These are phyloP conservation scores for Drosophila grimshawi DNA, from an alignment of 1,140 invertebrate species.

Conservation along the genomic window DNA sequence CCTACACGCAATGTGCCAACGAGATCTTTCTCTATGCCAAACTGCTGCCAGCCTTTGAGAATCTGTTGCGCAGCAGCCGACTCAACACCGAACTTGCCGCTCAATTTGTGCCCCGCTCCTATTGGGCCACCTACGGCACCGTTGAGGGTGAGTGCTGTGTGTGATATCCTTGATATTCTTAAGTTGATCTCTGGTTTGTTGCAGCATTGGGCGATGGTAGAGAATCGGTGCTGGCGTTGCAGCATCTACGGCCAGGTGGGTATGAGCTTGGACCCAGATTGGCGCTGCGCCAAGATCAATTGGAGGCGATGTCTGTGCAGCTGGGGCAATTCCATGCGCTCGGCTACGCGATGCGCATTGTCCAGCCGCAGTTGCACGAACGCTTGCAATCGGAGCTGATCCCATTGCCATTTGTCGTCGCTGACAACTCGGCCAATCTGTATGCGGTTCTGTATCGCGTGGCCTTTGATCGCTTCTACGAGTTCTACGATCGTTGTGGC, in stretches of 20 bases:
- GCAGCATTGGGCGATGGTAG: conserved; percentile 43
- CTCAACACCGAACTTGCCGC: conserved; percentile 46
- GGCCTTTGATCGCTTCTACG: conserved; percentile 73
- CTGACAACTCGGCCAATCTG: conserved; percentile 13
- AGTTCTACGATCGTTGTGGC: conserved; percentile 58
- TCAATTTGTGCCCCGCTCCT: conserved; percentile 62
- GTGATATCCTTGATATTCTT: background rate
- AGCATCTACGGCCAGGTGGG: conserved; percentile 67
- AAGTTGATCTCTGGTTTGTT: background rate
- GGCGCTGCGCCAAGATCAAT: conserved; percentile 61
- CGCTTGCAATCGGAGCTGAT: conserved; percentile 50
- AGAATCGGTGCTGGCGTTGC: conserved; percentile 73
- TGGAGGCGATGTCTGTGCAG: conserved; percentile 61
- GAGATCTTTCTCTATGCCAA: conserved; percentile 71
- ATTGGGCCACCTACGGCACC: conserved; percentile 60
- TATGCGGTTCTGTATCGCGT: conserved; percentile 62
- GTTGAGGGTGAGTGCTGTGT: conserved; percentile 51
- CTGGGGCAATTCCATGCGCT: conserved; percentile 73
- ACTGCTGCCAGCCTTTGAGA: conserved; percentile 69
- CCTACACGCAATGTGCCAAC: conserved; percentile 77
- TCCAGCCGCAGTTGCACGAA: conserved; percentile 56
- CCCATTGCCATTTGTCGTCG: conserved; percentile 55
- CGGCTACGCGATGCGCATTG: conserved; percentile 66
- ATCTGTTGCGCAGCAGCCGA: conserved; percentile 59
- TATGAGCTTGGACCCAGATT: conserved; percentile 68